A percentile compares a stretch with the other conserved stretches of the same genome.
Conservation (phyloP, 2,888 invertebrate species). For the Dynastes tityus region DNA sequence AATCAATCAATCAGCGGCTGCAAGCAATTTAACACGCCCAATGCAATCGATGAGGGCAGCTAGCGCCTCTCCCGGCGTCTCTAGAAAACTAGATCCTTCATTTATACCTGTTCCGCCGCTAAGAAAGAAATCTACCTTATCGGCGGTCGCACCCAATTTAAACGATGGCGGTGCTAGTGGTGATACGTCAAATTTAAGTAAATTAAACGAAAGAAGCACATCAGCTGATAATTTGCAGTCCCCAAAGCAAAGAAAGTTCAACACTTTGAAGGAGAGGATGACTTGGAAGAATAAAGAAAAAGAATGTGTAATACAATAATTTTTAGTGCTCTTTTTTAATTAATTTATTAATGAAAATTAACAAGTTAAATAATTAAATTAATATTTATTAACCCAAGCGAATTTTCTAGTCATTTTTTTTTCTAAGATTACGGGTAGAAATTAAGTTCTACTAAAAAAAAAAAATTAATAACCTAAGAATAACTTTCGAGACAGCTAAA, state of each 20-base stretch:
- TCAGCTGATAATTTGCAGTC: constrained; percentile 52
- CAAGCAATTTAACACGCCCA: constrained; percentile 20
- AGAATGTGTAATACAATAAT: constrained; percentile 60
- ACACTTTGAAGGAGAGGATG: constrained; percentile 48
- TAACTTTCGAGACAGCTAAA: constrained; percentile 50
- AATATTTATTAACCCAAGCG: constrained; percentile 40
- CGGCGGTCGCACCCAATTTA: constrained; percentile 2
- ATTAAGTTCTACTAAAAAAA: constrained; percentile 60
- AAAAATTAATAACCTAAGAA: neutral
- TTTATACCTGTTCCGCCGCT: constrained; percentile 45
- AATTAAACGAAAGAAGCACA: constrained; percentile 45
- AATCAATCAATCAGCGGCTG: constrained; percentile 58
- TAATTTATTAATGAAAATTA: constrained; percentile 13
- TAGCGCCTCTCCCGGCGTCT: constrained; percentile 42
- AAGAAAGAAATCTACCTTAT: constrained; percentile 48
- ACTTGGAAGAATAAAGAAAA: constrained; percentile 55
- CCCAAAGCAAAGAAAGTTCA: constrained; percentile 51
- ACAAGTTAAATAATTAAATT: neutral
- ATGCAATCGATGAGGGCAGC: constrained; percentile 33
- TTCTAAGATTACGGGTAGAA: constrained; percentile 61
- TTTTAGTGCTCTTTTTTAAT: constrained; percentile 17
- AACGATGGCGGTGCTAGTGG: neutral
- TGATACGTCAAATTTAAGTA: constrained; percentile 30
- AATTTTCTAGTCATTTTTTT: constrained; percentile 65
- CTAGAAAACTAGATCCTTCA: constrained; percentile 35